A percentile compares a stretch with the other conserved stretches of the same genome.
phyloP scores from a whole-genome alignment of 1,140 invertebrate species.

The Lineus longissimus region DNA sequence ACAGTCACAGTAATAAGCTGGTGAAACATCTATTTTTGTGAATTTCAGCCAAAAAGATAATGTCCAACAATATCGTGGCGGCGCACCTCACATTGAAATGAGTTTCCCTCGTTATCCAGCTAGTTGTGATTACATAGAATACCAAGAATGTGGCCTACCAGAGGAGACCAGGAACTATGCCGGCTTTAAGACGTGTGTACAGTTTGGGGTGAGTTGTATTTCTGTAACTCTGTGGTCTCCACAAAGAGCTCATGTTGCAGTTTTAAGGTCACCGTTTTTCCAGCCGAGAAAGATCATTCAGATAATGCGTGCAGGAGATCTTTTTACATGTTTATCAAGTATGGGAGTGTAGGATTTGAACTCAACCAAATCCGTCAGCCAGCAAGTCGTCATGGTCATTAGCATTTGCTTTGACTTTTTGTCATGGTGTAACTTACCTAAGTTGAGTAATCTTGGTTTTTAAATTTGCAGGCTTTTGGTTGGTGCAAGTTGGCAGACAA shows the following conservation, averaged over 20 bases:
- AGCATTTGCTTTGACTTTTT: slow-evolving; percentile 6
- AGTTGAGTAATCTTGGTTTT: not conserved
- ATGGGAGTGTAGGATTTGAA: too few species aligned
- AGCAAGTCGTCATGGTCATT: too few species aligned
- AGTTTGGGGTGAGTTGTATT: slow-evolving; percentile 9
- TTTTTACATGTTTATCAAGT: too few species aligned
- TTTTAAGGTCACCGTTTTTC: slow-evolving; percentile 17
- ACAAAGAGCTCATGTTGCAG: too few species aligned
- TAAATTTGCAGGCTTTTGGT: slow-evolving; percentile 45
- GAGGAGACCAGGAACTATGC: slow-evolving; percentile 10
- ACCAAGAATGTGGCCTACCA: slow-evolving; percentile 16
- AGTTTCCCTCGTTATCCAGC: slow-evolving; percentile 28
- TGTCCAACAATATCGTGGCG: slow-evolving; percentile 11
- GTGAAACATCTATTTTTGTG: slow-evolving; percentile 5
- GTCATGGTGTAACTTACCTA: not conserved
- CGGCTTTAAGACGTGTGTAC: slow-evolving; percentile 10
- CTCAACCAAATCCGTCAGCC: too few species aligned
- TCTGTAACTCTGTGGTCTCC: too few species aligned
- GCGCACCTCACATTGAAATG: slow-evolving; percentile 20
- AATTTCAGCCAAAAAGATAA: slow-evolving; percentile 43
- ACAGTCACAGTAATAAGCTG: not conserved
- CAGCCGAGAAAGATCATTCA: too few species aligned
- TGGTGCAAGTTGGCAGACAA: slow-evolving; percentile 41
- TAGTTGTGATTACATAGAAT: slow-evolving; percentile 14
- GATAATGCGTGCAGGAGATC: too few species aligned